Base-by-base conservation (phyloP, 2,797 vertebrate species). In the Rhincodon typus region DNA sequence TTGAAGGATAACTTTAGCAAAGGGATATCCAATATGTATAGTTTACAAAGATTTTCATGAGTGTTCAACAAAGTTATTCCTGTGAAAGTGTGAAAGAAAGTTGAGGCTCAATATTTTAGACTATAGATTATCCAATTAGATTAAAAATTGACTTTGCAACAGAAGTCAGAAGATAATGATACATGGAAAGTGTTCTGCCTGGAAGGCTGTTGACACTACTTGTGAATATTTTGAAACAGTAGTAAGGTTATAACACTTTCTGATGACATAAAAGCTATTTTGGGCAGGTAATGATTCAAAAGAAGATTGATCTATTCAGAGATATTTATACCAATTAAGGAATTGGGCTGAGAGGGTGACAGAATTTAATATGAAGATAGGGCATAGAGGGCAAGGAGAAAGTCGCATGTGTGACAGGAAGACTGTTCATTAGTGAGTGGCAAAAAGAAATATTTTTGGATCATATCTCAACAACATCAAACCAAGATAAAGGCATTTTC, bases 251-350 rank as follows among this genome's bases (percentile, higher is more conserved):
- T 74, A 74, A 74, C 27, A 74, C 6, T 34, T 74, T 74, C 72
- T 30, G 8, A 74, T 84, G 82, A 84, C 82, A 84, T 42, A 84
- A 42, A 84, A 84, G 82, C 82, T 84, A 84, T 84, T 84, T 84
- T 84, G 82, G 82, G 82, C 42, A 84, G 82, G 82, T 84, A 84
- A 84, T 84, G 82, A 84, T 84, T 46, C 25, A 42, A 84, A 84
- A 84, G 82, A 84, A 84, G 82, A 84, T 84, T 84, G 82, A 84
- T 84, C 38, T 84, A 46, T 84, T 84, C 82, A 46, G 82, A 84
- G 82, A 46, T 42, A 84, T 84, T 84, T 46, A 84, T 84, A 46
- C 82, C 82, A 84, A 84, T 84, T 84, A 84, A 84, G 42, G 19
- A 84, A 42, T 84, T 84, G 82, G 82, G 38, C 42, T 84, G 42